Percentiles rank a stretch among this genome's conserved stretches.
Conservation (phyloP, 2,888 invertebrate species). For the Trimorus sp. region DNA sequence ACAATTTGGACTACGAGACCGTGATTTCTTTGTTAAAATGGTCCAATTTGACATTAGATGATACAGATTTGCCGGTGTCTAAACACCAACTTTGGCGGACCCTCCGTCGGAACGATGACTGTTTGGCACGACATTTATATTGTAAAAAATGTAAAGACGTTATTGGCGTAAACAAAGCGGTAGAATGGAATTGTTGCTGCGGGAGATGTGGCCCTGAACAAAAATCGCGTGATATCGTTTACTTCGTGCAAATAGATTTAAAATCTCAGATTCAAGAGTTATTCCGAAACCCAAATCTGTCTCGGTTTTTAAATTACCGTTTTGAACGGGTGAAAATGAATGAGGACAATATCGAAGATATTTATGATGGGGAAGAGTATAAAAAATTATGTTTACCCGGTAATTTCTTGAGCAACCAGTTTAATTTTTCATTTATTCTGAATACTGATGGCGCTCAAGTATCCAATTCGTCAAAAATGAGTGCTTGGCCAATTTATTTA, state of each 20-base stretch:
- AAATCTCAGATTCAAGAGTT: constrained; percentile 3
- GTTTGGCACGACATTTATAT: not conserved
- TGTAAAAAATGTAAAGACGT: not conserved
- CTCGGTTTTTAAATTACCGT: not conserved
- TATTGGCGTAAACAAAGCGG: not conserved
- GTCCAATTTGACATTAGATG: not conserved
- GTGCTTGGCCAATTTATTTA: not conserved
- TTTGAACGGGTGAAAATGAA: not conserved
- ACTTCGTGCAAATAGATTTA: not conserved
- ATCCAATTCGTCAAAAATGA: not conserved
- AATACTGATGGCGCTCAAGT: not conserved
- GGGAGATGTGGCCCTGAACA: not conserved
- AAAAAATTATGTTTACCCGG: not conserved
- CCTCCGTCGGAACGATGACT: not conserved
- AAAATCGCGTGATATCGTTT: not conserved
- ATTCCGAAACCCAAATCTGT: not conserved
- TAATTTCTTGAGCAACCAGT: not conserved
- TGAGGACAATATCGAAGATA: not conserved
- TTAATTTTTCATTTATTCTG: not conserved
- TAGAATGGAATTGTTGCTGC: not conserved
- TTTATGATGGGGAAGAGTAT: not conserved
- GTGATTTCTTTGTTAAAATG: not conserved
- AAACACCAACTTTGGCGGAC: not conserved
- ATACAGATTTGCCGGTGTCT: not conserved
- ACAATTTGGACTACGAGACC: not conserved